A percentile compares a stretch with the other conserved stretches of the same genome.
These are phyloP conservation scores for Delichon dasypus DNA, from an alignment of 2,797 vertebrate species.

Conservation along the genomic window DNA sequence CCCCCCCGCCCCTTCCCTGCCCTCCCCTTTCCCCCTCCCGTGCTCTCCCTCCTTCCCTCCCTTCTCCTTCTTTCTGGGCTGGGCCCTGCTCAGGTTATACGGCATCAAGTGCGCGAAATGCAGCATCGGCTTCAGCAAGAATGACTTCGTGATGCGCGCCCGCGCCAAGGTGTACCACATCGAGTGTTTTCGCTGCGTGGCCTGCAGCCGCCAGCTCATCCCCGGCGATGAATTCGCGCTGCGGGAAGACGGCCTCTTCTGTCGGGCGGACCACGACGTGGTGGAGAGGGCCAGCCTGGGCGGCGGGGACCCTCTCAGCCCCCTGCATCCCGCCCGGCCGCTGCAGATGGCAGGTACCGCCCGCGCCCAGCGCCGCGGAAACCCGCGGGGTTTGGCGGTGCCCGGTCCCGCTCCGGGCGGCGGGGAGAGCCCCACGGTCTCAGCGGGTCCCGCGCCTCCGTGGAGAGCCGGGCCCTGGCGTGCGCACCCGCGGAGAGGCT, in stretches of 20 bases:
- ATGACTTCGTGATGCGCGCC: constrained; percentile 97
- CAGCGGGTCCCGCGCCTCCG: neutral
- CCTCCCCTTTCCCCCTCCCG: neutral
- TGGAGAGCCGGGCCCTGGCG: neutral
- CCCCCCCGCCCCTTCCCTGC: neutral
- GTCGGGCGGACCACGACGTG: constrained; percentile 93
- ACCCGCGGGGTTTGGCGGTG: neutral
- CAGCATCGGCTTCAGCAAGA: constrained; percentile 98
- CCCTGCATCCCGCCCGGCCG: constrained; percentile 89
- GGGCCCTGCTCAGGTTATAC: constrained; percentile 83
- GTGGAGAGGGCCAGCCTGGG: constrained; percentile 91
- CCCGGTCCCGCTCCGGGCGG: too few relatives aligned
- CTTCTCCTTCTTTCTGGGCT: constrained; percentile 8
- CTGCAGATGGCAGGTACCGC: constrained; percentile 97
- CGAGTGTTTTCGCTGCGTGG: constrained; percentile 97
- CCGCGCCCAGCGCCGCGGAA: neutral
- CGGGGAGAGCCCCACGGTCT: neutral
- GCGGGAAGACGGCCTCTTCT: constrained; percentile 94
- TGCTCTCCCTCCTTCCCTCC: neutral
- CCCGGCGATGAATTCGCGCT: constrained; percentile 96
- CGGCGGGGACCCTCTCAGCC: constrained; percentile 89
- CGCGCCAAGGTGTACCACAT: constrained; percentile 97
- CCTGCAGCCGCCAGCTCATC: constrained; percentile 96
- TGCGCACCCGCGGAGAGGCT: neutral
- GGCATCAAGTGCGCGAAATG: constrained; percentile 98